phyloP scores from a whole-genome alignment of 2,797 vertebrate genomes.

The Myripristis murdjan region DNA sequence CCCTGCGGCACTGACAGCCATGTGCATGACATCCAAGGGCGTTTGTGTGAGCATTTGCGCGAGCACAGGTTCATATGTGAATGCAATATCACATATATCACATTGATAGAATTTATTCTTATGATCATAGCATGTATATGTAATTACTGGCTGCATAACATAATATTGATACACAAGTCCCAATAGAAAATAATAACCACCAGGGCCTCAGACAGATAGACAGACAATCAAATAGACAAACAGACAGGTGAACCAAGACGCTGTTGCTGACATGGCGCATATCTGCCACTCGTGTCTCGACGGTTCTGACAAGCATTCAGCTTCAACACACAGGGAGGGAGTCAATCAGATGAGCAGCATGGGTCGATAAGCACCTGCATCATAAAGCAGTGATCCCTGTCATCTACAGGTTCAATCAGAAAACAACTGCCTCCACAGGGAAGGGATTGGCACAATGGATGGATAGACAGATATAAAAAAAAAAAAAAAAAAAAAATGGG shows the following conservation, averaged over 20 bases:
- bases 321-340: conserved; percentile 6
- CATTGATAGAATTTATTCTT: conserved; percentile 8
- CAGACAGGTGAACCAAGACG: background rate
- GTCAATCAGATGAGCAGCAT: conserved; percentile 18
- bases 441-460: too few relatives aligned
- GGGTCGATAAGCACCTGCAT: conserved; percentile 30
- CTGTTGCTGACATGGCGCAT: conserved; percentile 10
- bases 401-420: conserved; percentile 13
- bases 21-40: conserved; percentile 39
- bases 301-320: conserved; percentile 8
- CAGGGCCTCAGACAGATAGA: background rate
- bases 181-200: conserved; percentile 1
- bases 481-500: too few relatives aligned
- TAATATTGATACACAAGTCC: background rate
- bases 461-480: background rate
- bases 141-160: background rate
- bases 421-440: conserved; percentile 1
- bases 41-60: conserved; percentile 5
- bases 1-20: conserved; percentile 61
- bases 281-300: background rate
- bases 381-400: conserved; percentile 16
- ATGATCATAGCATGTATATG: background rate
- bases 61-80: background rate
- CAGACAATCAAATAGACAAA: background rate
- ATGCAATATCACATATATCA: background rate